Conservation (phyloP, 2,888 invertebrate genomes). For the Fragum fragum region DNA sequence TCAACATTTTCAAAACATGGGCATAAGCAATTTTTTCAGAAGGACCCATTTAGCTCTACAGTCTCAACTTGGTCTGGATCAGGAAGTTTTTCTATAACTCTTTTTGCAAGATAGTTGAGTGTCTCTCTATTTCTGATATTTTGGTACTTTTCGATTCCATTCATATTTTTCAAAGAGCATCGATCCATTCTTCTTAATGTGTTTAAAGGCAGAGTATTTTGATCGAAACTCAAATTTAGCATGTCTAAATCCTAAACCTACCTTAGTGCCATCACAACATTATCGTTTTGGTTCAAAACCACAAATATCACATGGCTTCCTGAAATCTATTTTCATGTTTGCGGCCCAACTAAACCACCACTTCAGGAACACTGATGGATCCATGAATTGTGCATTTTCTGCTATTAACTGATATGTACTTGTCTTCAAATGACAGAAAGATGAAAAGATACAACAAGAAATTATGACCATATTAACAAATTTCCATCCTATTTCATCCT, state of each 20-base stretch:
- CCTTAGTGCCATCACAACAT: conserved; percentile 55
- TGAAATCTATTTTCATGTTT: conserved; percentile 11
- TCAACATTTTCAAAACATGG: conserved; percentile 36
- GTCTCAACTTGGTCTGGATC: too few species aligned
- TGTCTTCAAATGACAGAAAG: conserved; percentile 39
- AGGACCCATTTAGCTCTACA: too few species aligned
- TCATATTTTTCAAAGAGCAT: too few species aligned
- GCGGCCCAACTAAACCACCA: conserved; percentile 12
- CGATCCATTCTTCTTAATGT: too few species aligned
- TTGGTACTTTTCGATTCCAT: too few species aligned
- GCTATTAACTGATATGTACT: conserved; percentile 7
- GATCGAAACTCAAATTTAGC: too few species aligned
- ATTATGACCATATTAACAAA: conserved; percentile 44
- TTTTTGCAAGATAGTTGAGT: too few species aligned
- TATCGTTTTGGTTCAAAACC: not conserved
- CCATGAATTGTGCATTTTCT: not conserved
- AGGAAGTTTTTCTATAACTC: too few species aligned
- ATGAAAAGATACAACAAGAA: too few species aligned
- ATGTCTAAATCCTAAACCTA: conserved; percentile 50
- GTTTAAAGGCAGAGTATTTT: too few species aligned
- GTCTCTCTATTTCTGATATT: too few species aligned
- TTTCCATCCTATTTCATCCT: conserved; percentile 52
- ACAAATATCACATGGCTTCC: not conserved
- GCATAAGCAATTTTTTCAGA: conserved; percentile 36
- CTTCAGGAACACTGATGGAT: not conserved